phyloP scores from a whole-genome alignment of 2,888 invertebrate genomes.

The Dexiosoma caninum region DNA sequence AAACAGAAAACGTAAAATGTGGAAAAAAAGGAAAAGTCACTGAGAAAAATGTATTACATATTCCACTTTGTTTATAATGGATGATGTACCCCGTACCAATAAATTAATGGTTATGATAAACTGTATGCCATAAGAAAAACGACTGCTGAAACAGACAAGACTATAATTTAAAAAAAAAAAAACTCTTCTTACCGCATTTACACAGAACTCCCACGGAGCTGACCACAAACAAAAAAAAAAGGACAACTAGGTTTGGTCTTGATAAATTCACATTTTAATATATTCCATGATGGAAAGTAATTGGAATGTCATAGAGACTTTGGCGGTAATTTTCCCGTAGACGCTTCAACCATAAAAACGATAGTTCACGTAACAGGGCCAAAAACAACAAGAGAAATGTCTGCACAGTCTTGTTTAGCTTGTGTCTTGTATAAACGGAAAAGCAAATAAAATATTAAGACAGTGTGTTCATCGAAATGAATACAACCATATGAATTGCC shows the following conservation, averaged over 20 bases:
- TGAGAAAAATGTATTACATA: neutral
- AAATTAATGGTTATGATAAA: slow-evolving; percentile 25
- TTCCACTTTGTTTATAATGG: neutral
- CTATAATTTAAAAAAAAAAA: neutral
- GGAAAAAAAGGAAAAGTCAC: neutral
- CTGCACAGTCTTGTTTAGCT: neutral
- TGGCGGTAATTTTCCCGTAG: no score
- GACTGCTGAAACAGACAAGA: neutral
- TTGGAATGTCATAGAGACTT: slow-evolving; percentile 74
- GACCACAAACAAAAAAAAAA: neutral
- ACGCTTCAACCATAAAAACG: neutral
- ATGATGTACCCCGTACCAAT: neutral
- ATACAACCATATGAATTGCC: neutral
- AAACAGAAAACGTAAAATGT: neutral
- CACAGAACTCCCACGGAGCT: neutral
- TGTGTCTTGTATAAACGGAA: neutral
- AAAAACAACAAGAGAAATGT: neutral
- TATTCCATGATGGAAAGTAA: slow-evolving; percentile 70
- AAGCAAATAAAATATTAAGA: slow-evolving; percentile 10
- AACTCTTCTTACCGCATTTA: neutral
- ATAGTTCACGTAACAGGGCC: neutral
- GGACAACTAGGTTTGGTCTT: slow-evolving; percentile 2
- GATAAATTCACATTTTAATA: slow-evolving; percentile 45
- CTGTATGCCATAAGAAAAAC: slow-evolving; percentile 27
- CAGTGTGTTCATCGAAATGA: neutral